These are phyloP conservation scores for Myiopsitta monachus DNA, from an alignment of 2,113 vertebrate genomes.

Conservation along the genomic window DNA sequence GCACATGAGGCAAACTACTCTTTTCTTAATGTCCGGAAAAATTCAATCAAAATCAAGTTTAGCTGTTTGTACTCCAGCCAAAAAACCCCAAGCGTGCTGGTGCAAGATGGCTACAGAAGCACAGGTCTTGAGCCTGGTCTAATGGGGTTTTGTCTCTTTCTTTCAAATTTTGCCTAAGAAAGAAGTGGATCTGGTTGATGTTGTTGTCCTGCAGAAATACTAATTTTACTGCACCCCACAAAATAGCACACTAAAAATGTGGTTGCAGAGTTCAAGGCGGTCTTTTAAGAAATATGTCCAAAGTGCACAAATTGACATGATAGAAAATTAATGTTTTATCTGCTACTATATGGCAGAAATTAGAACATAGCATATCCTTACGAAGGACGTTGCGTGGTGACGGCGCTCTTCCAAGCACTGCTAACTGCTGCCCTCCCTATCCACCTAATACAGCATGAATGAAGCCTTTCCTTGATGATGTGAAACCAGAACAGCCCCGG, in stretches of 20 bases:
- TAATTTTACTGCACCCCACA: background rate
- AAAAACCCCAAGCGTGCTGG: background rate
- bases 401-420: background rate
- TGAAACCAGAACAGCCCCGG: constrained; percentile 20
- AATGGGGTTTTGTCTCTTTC: background rate
- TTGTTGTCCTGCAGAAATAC: background rate
- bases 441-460: constrained; percentile 39
- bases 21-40: background rate
- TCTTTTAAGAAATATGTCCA: background rate
- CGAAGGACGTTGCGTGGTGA: background rate
- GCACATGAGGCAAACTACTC: background rate
- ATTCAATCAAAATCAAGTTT: background rate
- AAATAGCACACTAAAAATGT: background rate
- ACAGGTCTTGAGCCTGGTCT: background rate
- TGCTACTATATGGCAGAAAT: background rate
- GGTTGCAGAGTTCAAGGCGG: background rate
- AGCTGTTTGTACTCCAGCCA: background rate
- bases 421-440: background rate
- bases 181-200: background rate
- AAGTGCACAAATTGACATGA: background rate
- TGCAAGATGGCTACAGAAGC: constrained; percentile 51
- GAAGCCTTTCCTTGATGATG: background rate
- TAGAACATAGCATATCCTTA: background rate
- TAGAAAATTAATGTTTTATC: background rate
- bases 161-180: background rate